Evolutionary conservation across 1,140 invertebrate species (phyloP).

Genomic region (Ostrea denselamellosa): DNA sequence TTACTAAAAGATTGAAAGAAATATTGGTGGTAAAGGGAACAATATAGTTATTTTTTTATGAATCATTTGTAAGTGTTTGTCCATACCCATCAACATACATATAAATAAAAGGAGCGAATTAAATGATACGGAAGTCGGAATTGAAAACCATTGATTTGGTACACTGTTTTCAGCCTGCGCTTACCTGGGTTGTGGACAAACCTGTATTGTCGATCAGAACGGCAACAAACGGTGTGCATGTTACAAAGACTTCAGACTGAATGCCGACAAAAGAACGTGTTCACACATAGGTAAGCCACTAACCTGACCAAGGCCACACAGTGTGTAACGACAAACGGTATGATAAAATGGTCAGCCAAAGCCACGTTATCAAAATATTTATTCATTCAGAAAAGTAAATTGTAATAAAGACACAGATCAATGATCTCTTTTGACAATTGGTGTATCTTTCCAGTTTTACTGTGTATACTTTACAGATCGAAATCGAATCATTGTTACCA

Average conservation of each 20-base stretch:
- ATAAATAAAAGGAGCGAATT: too few species aligned
- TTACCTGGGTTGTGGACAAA: conserved; percentile 44
- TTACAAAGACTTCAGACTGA: conserved; percentile 46
- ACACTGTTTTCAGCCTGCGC: conserved; percentile 40
- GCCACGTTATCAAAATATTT: conserved; percentile 29
- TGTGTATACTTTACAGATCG: conserved; percentile 16
- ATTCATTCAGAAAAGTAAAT: conserved; percentile 35
- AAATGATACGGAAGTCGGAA: too few species aligned
- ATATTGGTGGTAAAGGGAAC: too few species aligned
- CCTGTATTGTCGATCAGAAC: conserved; percentile 13
- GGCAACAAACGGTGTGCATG: conserved; percentile 30
- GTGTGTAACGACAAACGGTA: background rate
- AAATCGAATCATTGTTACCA: conserved; percentile 21
- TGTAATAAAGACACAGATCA: background rate
- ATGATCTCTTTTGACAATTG: background rate
- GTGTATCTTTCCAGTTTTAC: background rate
- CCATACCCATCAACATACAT: too few species aligned
- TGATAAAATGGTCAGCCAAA: background rate
- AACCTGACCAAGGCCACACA: background rate
- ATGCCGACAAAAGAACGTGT: conserved; percentile 48
- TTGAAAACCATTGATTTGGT: background rate
- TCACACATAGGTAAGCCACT: conserved; percentile 46
- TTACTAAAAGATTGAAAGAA: too few species aligned
- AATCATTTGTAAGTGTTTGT: too few species aligned
- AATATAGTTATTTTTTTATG: too few species aligned